phyloP scores from a whole-genome alignment of 2,113 vertebrate species.

The Cyprinodon tularosa region DNA sequence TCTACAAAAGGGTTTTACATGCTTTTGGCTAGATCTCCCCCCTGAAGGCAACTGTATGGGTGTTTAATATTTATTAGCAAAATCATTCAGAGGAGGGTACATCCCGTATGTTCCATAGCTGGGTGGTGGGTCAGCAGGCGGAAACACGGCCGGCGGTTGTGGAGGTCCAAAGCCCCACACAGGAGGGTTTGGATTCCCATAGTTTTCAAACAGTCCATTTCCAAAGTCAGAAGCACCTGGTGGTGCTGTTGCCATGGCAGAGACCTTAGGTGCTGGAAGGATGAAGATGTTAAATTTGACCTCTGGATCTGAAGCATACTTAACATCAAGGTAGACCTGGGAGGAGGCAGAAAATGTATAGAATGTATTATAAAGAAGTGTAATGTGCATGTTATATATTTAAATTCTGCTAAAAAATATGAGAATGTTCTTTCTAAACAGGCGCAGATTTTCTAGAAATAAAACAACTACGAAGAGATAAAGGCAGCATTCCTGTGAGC shows the following conservation, averaged over 20 bases:
- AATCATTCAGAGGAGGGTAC: conserved; percentile 38
- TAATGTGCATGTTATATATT: background rate
- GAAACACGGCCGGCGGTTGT: background rate
- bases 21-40: background rate
- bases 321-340: conserved; percentile 72
- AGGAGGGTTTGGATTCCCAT: conserved; percentile 20
- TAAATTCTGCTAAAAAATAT: background rate
- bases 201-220: conserved; percentile 34
- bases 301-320: conserved; percentile 67
- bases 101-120: conserved; percentile 40
- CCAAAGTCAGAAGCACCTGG: conserved; percentile 31
- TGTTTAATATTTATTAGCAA: conserved; percentile 9
- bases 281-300: conserved; percentile 70
- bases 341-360: too few species aligned
- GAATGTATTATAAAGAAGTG: too few species aligned
- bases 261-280: conserved; percentile 20
- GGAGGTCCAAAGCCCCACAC: conserved; percentile 10
- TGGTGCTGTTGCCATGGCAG: conserved; percentile 13
- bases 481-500: background rate
- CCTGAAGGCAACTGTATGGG: background rate
- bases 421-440: background rate
- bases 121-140: conserved; percentile 39
- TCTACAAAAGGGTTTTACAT: too few species aligned
- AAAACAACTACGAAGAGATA: background rate
- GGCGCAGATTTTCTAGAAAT: background rate